Conservation (phyloP, 1,140 invertebrate species). For the Artemia franciscana region DNA sequence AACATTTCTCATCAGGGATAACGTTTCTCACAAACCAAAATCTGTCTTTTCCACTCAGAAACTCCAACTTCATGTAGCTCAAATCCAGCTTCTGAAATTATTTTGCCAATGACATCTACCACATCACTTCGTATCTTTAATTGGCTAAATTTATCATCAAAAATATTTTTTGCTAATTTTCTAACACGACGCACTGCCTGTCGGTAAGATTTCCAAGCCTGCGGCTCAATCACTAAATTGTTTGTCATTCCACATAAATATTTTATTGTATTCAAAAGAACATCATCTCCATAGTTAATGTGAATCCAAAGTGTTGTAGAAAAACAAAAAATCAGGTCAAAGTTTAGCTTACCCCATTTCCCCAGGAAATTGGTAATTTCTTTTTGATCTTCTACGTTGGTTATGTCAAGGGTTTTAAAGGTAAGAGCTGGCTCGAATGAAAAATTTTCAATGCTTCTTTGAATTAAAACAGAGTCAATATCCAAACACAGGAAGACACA, state of each 20-base stretch:
- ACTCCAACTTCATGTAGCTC: background rate
- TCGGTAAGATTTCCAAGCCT: constrained; percentile 55
- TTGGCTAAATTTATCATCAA: background rate
- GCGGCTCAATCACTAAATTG: constrained; percentile 50
- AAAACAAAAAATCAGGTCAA: constrained; percentile 49
- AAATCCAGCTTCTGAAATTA: background rate
- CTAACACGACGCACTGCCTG: constrained; percentile 41
- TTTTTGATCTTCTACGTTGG: no score
- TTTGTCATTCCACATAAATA: constrained; percentile 12
- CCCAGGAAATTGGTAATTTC: no score
- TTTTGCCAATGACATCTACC: background rate
- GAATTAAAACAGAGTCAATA: constrained; percentile 40
- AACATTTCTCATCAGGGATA: no score
- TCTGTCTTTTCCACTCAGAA: background rate
- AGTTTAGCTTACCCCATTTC: no score
- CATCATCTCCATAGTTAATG: constrained; percentile 48
- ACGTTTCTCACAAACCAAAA: background rate
- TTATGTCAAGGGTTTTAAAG: constrained; percentile 35
- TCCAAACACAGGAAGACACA: constrained; percentile 38
- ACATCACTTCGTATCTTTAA: background rate
- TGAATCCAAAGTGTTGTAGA: constrained; percentile 73
- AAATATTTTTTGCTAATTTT: background rate
- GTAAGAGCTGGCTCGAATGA: constrained; percentile 20
- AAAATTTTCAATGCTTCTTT: constrained; percentile 32
- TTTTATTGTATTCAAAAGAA: constrained; percentile 20